Base-by-base conservation (phyloP, 1,140 invertebrate species). In the Musca vetustissima region DNA sequence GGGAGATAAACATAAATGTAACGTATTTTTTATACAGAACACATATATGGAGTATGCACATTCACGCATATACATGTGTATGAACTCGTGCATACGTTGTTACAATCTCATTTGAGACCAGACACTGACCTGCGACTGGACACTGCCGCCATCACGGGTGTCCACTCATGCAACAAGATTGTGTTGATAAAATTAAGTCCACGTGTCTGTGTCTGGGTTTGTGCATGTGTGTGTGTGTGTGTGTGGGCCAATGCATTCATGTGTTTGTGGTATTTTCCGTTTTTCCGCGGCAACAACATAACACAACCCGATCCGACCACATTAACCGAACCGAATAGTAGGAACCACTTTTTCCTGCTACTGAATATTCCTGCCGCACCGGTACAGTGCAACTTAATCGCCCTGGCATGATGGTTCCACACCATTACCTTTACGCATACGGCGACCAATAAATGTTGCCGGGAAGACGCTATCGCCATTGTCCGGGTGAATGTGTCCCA, bases 341-440 rank as follows among this genome's bases (percentile, higher is more conserved):
- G 28, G 28, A 17, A 59, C 57, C 32, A 36, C 57, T 43, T 43
- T n/a, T 43, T 43, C 36, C 36, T 43, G 36, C 36, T 43, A 13
- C 36, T 43, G 36, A 43, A 43, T 43, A 61, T 36, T 28, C 28
- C 19, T 28, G 24, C 17, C 8, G 55, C 28, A 25, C n/a, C 49
- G 8, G 49, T 21, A 59, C 4, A 32, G 25, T 59, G 25, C 55
- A 61, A 61, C 57, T 61, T 61, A 61, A 61, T 61, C 57, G 57
- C 57, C 28, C 36, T 61, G 57, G 21, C 57, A 61, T 61, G 36
- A 28, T 61, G 57, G 36, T 61, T 61, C 32, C 57, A 61, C 57
- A 61, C 57, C 57, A 61, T 61, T 61, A 61, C 28, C 57, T 61
- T 21, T 43, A 43, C 57, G 24, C 25, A 59, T 43, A 36, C 28